Conservation (phyloP, 2,888 invertebrate genomes). For the Dryomyza anilis region DNA sequence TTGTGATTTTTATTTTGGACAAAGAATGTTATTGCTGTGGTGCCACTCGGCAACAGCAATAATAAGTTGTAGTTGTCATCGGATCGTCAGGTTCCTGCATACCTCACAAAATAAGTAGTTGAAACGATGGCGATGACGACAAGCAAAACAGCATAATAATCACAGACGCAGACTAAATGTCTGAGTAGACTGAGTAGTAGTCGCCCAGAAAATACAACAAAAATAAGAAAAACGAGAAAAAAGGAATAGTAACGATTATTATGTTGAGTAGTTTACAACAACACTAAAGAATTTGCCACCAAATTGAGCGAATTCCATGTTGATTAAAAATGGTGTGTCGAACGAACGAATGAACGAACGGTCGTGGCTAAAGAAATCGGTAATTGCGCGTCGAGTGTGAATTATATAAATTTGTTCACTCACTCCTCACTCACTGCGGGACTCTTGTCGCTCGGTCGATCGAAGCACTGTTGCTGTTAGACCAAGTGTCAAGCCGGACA, state of each 20-base stretch:
- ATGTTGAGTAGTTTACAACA: slow-evolving; percentile 9
- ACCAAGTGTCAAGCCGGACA: neutral
- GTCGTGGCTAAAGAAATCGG: slow-evolving; percentile 4
- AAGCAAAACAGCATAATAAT: neutral
- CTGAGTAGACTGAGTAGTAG: neutral
- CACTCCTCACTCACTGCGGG: neutral
- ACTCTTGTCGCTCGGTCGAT: neutral
- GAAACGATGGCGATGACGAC: neutral
- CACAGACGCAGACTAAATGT: slow-evolving; percentile 14
- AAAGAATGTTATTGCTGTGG: neutral
- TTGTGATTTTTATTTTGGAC: neutral
- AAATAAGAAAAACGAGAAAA: neutral
- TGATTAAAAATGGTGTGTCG: slow-evolving; percentile 6
- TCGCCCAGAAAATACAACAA: neutral
- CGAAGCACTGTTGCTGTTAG: neutral
- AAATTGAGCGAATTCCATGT: slow-evolving; percentile 20
- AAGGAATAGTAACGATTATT: slow-evolving; percentile 5
- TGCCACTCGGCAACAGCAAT: too few relatives aligned
- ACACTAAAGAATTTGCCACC: slow-evolving; percentile 21
- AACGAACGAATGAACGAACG: neutral
- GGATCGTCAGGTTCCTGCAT: too few relatives aligned
- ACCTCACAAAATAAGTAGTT: too few relatives aligned
- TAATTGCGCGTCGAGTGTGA: slow-evolving; percentile 5
- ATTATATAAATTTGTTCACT: neutral
- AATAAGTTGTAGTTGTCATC: too few relatives aligned